Base-by-base conservation (phyloP, 2,113 vertebrate species). In the Syngnathus typhle region DNA sequence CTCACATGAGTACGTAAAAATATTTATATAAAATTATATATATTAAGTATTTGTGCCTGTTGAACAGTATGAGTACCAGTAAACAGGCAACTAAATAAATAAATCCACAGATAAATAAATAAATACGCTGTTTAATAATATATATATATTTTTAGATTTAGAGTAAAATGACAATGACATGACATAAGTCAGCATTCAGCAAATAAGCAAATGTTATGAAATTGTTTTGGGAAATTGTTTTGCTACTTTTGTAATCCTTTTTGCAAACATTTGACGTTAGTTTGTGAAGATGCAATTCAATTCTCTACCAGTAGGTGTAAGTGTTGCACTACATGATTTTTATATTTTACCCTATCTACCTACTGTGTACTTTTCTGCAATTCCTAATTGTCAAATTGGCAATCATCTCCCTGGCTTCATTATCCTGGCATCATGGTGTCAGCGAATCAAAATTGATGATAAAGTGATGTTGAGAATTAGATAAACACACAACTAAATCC, bases 271-370 rank as follows among this genome's bases (percentile, higher is more conserved):
- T 1, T 43, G 18, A 32, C 3, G 23, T 10, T 18, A 3, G 21
- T 9, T 7, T 39, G 62, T 41, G 2, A 71, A 39, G 8, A 11
- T 77, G 84, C 68, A 79, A 23, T 74, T 72, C 13, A 10, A 64
- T 4, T 10, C 5, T 70, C 21, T 0, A 37, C 80, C 87, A 84
- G 79, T 73, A 87, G 89, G 81, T 85, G 89, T 73, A 1, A 82
- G 83, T 84, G 77, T 87, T 82, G 81, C 60, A 71, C 67, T 65
- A 80, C 56, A 46, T 54, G 68, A 78, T 38, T 6, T 1, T 16
- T 6, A 5, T 5, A 39, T 1, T 44, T 13, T 44, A 39, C 7
- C 37, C 5, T 43, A 6, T 18, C 39, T 16, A 4, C 63, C 38
- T 60, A 21, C 27, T 32, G 27, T 32, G 27, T 32, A 32, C 21